Percentiles rank a stretch among this genome's conserved stretches.
Evolutionary conservation across 2,797 vertebrate species (phyloP).

Genomic region (Sandelia bainsii): DNA sequence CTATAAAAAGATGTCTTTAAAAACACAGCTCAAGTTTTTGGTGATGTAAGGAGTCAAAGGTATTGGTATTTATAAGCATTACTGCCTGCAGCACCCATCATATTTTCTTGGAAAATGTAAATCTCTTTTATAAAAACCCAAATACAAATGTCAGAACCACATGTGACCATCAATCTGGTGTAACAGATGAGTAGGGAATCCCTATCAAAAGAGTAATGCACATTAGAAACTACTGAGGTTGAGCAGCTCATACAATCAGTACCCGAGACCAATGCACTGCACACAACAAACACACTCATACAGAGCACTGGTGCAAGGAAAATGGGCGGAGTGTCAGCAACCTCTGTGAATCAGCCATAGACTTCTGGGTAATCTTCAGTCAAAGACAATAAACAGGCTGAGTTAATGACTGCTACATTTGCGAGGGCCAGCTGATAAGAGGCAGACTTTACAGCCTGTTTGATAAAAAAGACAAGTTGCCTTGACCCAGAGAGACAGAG

Average conservation of each 20-base stretch:
- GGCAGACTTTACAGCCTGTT: conserved; percentile 72
- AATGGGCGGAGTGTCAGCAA: conserved; percentile 60
- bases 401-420: conserved; percentile 76
- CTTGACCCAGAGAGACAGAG: conserved; percentile 69
- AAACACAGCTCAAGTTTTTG: not conserved
- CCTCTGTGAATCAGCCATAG: conserved; percentile 67
- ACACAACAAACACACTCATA: conserved; percentile 28
- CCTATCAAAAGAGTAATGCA: conserved; percentile 4
- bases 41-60: not conserved
- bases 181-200: conserved; percentile 31
- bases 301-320: conserved; percentile 37
- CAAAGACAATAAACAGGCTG: conserved; percentile 75
- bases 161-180: not conserved
- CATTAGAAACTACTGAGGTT: conserved; percentile 26
- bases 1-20: conserved; percentile 1
- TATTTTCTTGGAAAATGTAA: not conserved
- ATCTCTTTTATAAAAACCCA: conserved; percentile 1
- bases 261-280: conserved; percentile 38
- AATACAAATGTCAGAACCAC: conserved; percentile 11
- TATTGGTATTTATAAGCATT: not conserved
- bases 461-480: conserved; percentile 67
- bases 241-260: conserved; percentile 47
- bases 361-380: conserved; percentile 74
- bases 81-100: not conserved
- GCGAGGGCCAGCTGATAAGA: conserved; percentile 71